Conservation (phyloP, 1,140 invertebrate species). For the Ceratoteleas bidentatus region DNA sequence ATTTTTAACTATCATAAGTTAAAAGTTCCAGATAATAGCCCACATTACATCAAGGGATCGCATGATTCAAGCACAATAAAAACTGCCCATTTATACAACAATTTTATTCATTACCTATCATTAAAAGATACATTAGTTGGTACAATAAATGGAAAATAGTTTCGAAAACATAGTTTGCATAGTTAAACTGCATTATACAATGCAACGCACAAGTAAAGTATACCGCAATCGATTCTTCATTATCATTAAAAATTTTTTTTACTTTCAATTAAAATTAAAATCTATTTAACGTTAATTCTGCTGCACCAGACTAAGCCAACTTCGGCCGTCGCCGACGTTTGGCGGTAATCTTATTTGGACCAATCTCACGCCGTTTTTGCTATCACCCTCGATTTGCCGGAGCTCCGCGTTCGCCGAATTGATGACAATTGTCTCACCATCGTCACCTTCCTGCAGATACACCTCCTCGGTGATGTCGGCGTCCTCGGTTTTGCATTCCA, state of each 20-base stretch:
- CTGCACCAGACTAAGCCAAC: constrained; percentile 76
- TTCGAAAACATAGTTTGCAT: constrained; percentile 29
- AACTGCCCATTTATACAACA: constrained; percentile 33
- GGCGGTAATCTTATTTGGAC: constrained; percentile 78
- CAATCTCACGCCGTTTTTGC: constrained; percentile 73
- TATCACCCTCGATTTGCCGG: constrained; percentile 70
- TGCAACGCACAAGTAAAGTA: not conserved
- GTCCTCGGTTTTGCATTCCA: constrained; percentile 72
- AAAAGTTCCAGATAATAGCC: no score
- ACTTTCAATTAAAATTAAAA: not conserved
- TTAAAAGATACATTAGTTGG: constrained; percentile 5
- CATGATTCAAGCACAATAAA: not conserved
- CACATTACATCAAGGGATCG: no score
- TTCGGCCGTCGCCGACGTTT: constrained; percentile 69
- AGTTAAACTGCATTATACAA: not conserved
- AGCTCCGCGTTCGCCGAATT: constrained; percentile 71
- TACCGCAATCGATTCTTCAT: no score
- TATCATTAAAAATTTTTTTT: no score
- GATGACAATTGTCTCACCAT: constrained; percentile 76
- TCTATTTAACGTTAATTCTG: constrained; percentile 25
- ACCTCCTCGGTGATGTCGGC: constrained; percentile 73
- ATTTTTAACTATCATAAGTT: no score
- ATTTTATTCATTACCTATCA: constrained; percentile 27
- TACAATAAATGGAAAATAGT: constrained; percentile 28
- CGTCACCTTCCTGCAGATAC: constrained; percentile 75